phyloP scores from a whole-genome alignment of 2,113 vertebrate genomes.

The Periophthalmus modestus region DNA sequence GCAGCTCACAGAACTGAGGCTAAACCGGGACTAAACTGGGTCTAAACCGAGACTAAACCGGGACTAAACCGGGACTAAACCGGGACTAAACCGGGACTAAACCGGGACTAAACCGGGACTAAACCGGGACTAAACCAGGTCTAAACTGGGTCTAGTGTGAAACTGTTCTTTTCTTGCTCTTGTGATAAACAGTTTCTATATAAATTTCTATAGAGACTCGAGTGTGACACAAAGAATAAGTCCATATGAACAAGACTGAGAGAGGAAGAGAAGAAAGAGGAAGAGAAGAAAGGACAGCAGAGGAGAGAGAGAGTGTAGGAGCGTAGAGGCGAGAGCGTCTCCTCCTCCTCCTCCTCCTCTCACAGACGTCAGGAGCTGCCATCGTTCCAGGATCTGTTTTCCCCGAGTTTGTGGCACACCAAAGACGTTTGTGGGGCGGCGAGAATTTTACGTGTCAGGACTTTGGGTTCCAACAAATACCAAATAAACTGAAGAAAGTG shows the following conservation, averaged over 20 bases:
- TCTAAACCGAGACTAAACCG: neutral
- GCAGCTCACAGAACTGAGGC: neutral
- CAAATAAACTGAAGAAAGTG: slow-evolving; percentile 34
- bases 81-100: neutral
- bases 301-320: slow-evolving; percentile 7
- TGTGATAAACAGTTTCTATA: neutral
- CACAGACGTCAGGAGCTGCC: slow-evolving; percentile 61
- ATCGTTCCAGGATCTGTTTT: slow-evolving; percentile 51
- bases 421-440: slow-evolving; percentile 55
- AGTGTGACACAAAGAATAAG: neutral
- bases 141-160: neutral
- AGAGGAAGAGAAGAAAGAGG: slow-evolving; percentile 23
- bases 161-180: neutral
- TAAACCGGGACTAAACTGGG: neutral
- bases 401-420: slow-evolving; percentile 50
- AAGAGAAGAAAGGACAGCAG: slow-evolving; percentile 7
- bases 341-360: too few relatives aligned
- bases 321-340: slow-evolving; percentile 31
- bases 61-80: neutral
- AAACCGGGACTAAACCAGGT: neutral
- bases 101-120: neutral
- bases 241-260: neutral
- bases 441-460: slow-evolving; percentile 54
- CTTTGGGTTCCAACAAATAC: slow-evolving; percentile 39
- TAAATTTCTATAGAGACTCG: neutral